Evolutionary conservation across 37 sponge, comb jelly and placozoan species (phyloP).

Genomic region (Haliclona indistincta): DNA sequence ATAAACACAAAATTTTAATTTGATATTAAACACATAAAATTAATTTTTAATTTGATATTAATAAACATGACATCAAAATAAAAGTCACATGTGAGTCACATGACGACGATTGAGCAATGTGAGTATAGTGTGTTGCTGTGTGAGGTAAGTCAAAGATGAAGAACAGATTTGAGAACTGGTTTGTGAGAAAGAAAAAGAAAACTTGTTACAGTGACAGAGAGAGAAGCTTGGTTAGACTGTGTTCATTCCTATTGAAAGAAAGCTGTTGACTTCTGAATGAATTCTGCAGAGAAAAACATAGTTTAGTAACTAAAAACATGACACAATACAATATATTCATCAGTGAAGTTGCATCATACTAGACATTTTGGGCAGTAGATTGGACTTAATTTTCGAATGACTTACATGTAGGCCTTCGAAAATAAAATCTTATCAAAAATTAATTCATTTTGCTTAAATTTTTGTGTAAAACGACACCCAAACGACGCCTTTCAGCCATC

Average conservation of each 20-base stretch:
- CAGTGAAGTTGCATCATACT: background rate
- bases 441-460: too few species aligned
- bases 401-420: too few species aligned
- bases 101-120: slow-evolving; percentile 1
- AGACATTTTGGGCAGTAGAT: too few species aligned
- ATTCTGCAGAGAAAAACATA: slow-evolving; percentile 44
- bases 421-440: too few species aligned
- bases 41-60: background rate
- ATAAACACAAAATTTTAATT: too few species aligned
- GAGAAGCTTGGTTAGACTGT: background rate
- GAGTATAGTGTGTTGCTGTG: background rate
- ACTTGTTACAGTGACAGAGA: background rate
- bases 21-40: background rate
- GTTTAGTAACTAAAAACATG: background rate
- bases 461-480: too few species aligned
- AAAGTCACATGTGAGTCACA: background rate
- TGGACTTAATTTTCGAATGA: too few species aligned
- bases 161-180: background rate
- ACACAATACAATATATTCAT: background rate
- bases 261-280: slow-evolving; percentile 79
- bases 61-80: background rate
- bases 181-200: background rate
- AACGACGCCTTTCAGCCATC: too few species aligned
- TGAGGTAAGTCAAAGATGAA: background rate
- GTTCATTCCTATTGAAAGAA: slow-evolving; percentile 49